phyloP scores from a whole-genome alignment of 2,888 invertebrate genomes.

The Lasioglossum morio region DNA sequence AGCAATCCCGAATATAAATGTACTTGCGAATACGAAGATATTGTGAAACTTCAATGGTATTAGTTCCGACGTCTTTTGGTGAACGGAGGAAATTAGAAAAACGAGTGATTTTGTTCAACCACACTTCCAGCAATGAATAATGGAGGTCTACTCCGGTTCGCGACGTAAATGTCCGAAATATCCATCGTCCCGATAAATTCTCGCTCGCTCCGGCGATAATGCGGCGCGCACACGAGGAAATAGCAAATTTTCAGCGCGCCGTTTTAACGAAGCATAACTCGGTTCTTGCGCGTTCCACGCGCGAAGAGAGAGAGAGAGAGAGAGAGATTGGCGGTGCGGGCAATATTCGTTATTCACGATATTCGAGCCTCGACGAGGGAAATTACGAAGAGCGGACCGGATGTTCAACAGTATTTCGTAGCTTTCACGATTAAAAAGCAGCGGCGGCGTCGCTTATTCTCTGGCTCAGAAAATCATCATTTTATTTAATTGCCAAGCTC shows the following conservation, averaged over 20 bases:
- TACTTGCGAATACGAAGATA: too few relatives aligned
- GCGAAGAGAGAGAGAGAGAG: too few relatives aligned
- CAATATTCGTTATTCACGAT: conserved; percentile 39
- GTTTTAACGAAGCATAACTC: conserved; percentile 50
- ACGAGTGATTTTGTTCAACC: not conserved
- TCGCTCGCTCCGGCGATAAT: conserved; percentile 12
- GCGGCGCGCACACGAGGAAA: conserved; percentile 5
- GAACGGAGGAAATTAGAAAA: not conserved
- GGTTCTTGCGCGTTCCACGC: not conserved
- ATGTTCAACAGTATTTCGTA: conserved; percentile 12
- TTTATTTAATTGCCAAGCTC: conserved; percentile 34
- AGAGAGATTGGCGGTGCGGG: not conserved
- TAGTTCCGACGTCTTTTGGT: too few relatives aligned
- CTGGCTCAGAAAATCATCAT: conserved; percentile 25
- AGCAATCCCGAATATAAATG: too few relatives aligned
- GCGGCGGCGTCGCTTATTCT: not conserved
- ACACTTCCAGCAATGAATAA: not conserved
- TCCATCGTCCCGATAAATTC: conserved; percentile 24
- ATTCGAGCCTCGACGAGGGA: conserved; percentile 24
- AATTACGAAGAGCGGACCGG: conserved; percentile 14
- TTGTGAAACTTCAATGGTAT: too few relatives aligned
- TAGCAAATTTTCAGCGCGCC: conserved; percentile 29
- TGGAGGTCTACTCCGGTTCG: not conserved
- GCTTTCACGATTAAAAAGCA: conserved; percentile 25
- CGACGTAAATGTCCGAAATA: conserved; percentile 6